These are phyloP conservation scores for Drosophila watanabei DNA, from an alignment of 1,140 invertebrate genomes.

Conservation along the genomic window DNA sequence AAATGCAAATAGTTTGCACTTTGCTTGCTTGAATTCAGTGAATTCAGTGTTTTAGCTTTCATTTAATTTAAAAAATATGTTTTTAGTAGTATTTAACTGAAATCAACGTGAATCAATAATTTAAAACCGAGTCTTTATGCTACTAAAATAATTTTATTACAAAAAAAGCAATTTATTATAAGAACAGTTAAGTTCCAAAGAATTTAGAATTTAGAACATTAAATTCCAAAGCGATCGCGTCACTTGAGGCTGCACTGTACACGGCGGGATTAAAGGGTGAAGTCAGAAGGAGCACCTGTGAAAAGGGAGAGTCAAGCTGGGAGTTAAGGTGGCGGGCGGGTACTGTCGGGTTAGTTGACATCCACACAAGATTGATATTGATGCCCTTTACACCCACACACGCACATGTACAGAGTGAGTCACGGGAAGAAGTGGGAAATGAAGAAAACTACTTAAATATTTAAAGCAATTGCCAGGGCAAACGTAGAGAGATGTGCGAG, in stretches of 20 bases:
- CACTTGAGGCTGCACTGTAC: conserved; percentile 7
- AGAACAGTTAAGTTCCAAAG: no score
- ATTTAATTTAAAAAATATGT: neutral
- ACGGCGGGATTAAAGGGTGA: conserved; percentile 10
- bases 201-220: neutral
- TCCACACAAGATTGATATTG: conserved; percentile 50
- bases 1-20: neutral
- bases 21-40: neutral
- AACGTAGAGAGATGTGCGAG: conserved; percentile 1
- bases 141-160: neutral
- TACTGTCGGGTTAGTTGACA: conserved; percentile 34
- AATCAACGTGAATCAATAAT: neutral
- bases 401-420: conserved; percentile 20
- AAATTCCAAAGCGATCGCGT: neutral
- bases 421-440: conserved; percentile 47
- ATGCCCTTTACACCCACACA: conserved; percentile 44
- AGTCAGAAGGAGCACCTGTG: conserved; percentile 10
- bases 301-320: neutral
- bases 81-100: neutral
- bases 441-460: conserved; percentile 74
- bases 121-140: neutral
- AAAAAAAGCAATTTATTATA: no score
- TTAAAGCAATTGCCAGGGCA: conserved; percentile 70
- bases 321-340: neutral
- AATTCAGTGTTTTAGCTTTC: neutral